Percentiles rank a stretch among this genome's conserved stretches.
These are phyloP conservation scores for Oxyruncus cristatus DNA, from an alignment of 2,113 vertebrate genomes.

Conservation along the genomic window DNA sequence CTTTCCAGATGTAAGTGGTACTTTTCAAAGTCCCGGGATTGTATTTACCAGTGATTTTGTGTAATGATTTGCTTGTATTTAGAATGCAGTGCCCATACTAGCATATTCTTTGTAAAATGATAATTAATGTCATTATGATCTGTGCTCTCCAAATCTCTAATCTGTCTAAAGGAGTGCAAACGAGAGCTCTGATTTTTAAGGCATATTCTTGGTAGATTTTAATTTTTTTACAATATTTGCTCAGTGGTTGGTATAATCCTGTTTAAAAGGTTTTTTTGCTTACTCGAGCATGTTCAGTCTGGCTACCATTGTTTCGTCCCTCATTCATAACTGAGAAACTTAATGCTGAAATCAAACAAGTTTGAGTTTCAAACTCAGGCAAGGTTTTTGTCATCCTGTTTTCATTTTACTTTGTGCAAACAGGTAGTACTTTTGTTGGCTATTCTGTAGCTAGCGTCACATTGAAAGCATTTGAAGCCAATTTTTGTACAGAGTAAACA, in stretches of 20 bases:
- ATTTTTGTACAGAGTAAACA: conserved; percentile 41
- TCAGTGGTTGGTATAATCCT: conserved; percentile 9
- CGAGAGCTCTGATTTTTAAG: conserved; percentile 11
- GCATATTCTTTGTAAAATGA: not conserved
- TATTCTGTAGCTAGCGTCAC: not conserved
- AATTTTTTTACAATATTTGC: not conserved
- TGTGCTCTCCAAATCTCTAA: not conserved
- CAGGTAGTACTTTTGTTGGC: conserved; percentile 5
- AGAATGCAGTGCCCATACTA: not conserved
- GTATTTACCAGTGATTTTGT: not conserved
- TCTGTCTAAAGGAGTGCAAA: not conserved
- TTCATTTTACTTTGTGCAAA: conserved; percentile 19
- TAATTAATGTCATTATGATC: not conserved
- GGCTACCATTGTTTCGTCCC: not conserved
- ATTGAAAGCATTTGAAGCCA: conserved; percentile 8
- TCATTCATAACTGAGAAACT: conserved; percentile 25
- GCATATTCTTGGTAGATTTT: not conserved
- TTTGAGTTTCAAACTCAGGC: not conserved
- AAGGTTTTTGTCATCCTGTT: not conserved
- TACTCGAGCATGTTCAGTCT: conserved; percentile 9
- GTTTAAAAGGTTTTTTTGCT: not conserved
- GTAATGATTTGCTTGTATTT: not conserved
- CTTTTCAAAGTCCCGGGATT: not conserved
- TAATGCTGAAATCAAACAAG: conserved; percentile 19
- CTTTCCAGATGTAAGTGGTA: not conserved